Evolutionary conservation across 1,140 invertebrate genomes (phyloP).

Genomic region (Lepidurus packardi): DNA sequence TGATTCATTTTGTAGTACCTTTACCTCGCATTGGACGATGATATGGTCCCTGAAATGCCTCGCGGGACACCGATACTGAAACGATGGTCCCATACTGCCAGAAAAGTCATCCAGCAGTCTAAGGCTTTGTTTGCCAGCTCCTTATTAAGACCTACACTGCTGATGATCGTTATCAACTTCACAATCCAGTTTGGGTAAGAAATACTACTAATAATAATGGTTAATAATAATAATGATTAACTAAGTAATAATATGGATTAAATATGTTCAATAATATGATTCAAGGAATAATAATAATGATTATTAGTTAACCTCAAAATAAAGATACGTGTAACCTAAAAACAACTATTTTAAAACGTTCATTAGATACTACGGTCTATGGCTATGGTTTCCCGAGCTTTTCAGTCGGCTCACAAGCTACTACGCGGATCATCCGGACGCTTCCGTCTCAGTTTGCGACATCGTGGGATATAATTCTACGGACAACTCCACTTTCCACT

Average conservation of each 20-base stretch:
- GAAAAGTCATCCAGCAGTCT: constrained; percentile 70
- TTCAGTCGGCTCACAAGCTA: constrained; percentile 79
- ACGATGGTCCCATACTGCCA: constrained; percentile 58
- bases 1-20: constrained; percentile 44
- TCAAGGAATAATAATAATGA: background rate
- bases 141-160: constrained; percentile 70
- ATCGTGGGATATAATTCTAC: constrained; percentile 68
- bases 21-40: constrained; percentile 65
- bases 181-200: constrained; percentile 76
- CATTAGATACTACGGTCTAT: constrained; percentile 72
- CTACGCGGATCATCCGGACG: constrained; percentile 51
- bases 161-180: constrained; percentile 79
- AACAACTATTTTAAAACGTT: constrained; percentile 31
- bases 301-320: background rate
- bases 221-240: background rate
- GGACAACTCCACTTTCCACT: constrained; percentile 30
- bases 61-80: background rate
- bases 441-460: constrained; percentile 63
- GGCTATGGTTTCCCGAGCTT: constrained; percentile 88
- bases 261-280: background rate
- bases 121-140: constrained; percentile 69
- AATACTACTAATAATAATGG: background rate
- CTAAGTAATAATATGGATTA: background rate
- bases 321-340: background rate
- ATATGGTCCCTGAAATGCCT: constrained; percentile 34